phyloP scores from a whole-genome alignment of 2,797 vertebrate genomes.

The Denticeps clupeoides region DNA sequence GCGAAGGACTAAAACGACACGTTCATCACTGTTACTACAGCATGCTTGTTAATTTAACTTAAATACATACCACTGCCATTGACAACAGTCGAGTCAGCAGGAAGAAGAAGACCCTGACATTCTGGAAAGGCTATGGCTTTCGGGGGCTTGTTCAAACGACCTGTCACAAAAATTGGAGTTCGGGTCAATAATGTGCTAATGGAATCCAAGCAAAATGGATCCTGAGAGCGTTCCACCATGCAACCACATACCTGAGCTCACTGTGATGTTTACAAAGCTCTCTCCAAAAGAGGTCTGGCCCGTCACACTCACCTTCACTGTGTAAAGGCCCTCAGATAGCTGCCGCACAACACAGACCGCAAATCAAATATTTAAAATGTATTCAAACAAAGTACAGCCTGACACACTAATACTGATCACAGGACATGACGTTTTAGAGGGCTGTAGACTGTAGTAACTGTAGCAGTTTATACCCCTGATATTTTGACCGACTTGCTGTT shows the following conservation, averaged over 20 bases:
- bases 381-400: too few species aligned
- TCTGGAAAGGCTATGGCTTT: slow-evolving; percentile 53
- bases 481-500: slow-evolving; percentile 48
- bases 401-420: too few species aligned
- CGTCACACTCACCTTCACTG: slow-evolving; percentile 58
- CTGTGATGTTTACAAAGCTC: slow-evolving; percentile 61
- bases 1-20: too few species aligned
- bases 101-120: slow-evolving; percentile 54
- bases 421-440: too few species aligned
- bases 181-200: neutral
- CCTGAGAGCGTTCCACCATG: too few species aligned
- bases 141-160: slow-evolving; percentile 50
- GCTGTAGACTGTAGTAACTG: too few species aligned
- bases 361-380: too few species aligned
- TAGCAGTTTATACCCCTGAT: slow-evolving; percentile 48
- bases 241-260: slow-evolving; percentile 64
- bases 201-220: too few species aligned
- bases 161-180: neutral
- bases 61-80: slow-evolving; percentile 57
- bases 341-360: slow-evolving; percentile 23
- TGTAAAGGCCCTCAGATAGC: slow-evolving; percentile 57
- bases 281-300: slow-evolving; percentile 58
- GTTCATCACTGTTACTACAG: too few species aligned
- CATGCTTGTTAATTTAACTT: neutral
- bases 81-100: slow-evolving; percentile 48